phyloP scores from a whole-genome alignment of 2,113 vertebrate species.

The Capreolus pygargus region DNA sequence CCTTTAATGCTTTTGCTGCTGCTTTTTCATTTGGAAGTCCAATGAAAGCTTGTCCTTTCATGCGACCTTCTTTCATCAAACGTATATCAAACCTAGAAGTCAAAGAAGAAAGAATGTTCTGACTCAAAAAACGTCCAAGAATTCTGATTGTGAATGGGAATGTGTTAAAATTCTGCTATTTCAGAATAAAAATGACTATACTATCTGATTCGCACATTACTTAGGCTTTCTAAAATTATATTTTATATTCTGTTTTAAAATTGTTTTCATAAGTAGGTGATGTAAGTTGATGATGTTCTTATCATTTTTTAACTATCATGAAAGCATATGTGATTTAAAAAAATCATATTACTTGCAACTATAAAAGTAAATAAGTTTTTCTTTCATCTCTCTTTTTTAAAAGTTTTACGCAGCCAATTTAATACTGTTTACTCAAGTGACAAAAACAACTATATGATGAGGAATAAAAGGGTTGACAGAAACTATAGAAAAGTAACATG shows the following conservation, averaged over 20 bases:
- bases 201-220: background rate
- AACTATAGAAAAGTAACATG: background rate
- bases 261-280: background rate
- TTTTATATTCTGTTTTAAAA: background rate
- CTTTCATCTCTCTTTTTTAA: background rate
- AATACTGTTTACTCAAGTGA: background rate
- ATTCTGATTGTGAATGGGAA: background rate
- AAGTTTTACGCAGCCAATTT: background rate
- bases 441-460: background rate
- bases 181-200: background rate
- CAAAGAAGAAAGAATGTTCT: background rate
- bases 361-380: background rate
- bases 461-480: background rate
- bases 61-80: conserved; percentile 97
- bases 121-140: background rate
- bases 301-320: background rate
- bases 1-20: conserved; percentile 93
- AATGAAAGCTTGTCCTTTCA: conserved; percentile 98
- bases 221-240: background rate
- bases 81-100: conserved; percentile 94
- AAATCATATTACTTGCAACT: background rate
- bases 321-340: background rate
- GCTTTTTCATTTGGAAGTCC: conserved; percentile 94
- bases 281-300: background rate
- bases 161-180: background rate